Percentiles rank a stretch among this genome's conserved stretches.
phyloP scores from a whole-genome alignment of 2,888 invertebrate genomes.

The Antitype chi region DNA sequence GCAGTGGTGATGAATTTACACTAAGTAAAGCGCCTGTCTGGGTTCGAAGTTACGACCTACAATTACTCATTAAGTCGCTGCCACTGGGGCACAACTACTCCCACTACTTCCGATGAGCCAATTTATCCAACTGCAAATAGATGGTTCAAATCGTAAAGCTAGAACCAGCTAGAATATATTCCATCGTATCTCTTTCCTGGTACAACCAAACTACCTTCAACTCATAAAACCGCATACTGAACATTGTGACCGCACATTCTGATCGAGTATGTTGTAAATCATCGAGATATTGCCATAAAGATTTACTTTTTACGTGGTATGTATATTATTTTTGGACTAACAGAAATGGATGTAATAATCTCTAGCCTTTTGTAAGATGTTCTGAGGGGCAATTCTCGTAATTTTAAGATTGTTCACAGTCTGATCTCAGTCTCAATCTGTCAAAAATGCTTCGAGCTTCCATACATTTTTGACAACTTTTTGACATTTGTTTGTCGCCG shows the following conservation, averaged over 20 bases:
- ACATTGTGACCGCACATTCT: not conserved
- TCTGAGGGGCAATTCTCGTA: no score
- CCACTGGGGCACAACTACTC: no score
- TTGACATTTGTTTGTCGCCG: no score
- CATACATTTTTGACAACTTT: no score
- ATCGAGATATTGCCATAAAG: not conserved
- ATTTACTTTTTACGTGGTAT: not conserved
- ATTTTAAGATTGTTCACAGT: no score
- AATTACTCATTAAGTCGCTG: no score
- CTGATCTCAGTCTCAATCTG: no score
- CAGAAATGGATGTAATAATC: not conserved
- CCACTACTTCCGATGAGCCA: not conserved
- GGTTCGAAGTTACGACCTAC: no score
- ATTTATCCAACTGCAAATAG: not conserved
- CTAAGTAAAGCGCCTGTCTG: no score
- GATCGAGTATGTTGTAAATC: not conserved
- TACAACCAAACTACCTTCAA: slow-evolving; percentile 1
- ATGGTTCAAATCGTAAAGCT: not conserved
- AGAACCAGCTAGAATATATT: not conserved
- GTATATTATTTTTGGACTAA: not conserved
- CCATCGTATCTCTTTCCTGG: not conserved
- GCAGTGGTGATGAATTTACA: no score
- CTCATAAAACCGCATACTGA: not conserved
- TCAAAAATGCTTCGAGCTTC: no score
- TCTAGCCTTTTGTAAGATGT: not conserved